Base-by-base conservation (phyloP, 2,797 vertebrate genomes). In the Falco rusticolus region DNA sequence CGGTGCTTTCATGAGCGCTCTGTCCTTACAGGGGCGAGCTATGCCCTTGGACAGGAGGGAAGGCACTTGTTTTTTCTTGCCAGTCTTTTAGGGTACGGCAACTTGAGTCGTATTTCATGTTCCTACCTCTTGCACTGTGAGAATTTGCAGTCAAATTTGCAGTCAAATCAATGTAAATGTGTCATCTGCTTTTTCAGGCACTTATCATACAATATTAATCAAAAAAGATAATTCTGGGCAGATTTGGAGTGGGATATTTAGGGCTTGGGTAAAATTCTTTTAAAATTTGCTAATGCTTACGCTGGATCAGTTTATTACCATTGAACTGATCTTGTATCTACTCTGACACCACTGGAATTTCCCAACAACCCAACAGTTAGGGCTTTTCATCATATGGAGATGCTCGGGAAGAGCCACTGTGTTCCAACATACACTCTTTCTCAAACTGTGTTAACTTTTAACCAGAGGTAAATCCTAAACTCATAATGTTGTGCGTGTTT, bases 1-100 rank as follows among this genome's bases (percentile, higher is more conserved):
- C 12, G 17, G 45, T 31, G 59, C 41, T 64, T 64, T 69, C 20
- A 21, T 11, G 13, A 74, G 16, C 33, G 29, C 31, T 12, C 18
- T 75, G 51, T 53, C 68, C 59, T 79, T 11, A 51, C 24, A 34
- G 34, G 26, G 45, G 24, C 11, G 48, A 48, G 37, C 9, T 22
- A 29, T 0, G 0, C 28, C 37, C 48, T 28, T 3, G 1, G 59
- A 63, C 56, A 75, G 56, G 12, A 45, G 15, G 14, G 25, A 72
- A 68, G 39, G 51, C 15, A 31, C 39, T 50, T 20, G 17, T 15
- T 28, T 37, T 53, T 77, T 65, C 57, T 53, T 61, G 37, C 33
- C 0, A 1, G 6, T 50, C 21, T 59, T 71, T 45, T 12, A 84
- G 80, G 16, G 29, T 41, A 47, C 4, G 25, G 51, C 39, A 84